Percentiles rank a stretch among this genome's conserved stretches.
These are phyloP conservation scores for Typhlomys cinereus DNA, from an alignment of 2,113 vertebrate species.

Conservation along the genomic window DNA sequence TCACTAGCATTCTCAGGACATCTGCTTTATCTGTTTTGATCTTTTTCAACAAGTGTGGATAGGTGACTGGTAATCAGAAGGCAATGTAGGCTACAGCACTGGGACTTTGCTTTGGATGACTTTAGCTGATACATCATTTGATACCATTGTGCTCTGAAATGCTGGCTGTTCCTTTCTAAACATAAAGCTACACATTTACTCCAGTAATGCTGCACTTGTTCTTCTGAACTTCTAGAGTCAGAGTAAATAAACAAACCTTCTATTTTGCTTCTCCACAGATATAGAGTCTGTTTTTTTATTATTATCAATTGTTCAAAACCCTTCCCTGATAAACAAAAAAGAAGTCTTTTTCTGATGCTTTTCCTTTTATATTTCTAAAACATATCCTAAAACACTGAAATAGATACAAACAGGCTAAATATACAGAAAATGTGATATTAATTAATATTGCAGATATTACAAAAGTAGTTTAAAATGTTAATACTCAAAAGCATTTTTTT, in stretches of 20 bases:
- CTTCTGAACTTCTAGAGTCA: constrained; percentile 20
- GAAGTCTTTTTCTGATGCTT: background rate
- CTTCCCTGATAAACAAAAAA: constrained; percentile 44
- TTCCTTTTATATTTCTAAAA: background rate
- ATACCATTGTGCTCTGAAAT: background rate
- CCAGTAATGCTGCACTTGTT: constrained; percentile 39
- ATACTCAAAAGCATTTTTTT: background rate
- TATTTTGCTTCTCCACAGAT: background rate
- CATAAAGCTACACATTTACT: background rate
- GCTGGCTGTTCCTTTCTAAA: background rate
- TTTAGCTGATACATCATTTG: background rate
- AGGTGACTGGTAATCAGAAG: background rate
- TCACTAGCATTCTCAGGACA: too few species aligned
- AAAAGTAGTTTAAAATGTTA: background rate
- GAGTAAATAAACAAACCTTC: background rate
- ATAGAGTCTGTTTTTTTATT: constrained; percentile 47
- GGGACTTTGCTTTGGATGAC: background rate
- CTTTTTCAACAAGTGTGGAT: background rate
- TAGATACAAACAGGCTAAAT: background rate
- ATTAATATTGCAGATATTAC: background rate
- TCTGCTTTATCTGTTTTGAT: background rate
- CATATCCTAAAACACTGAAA: background rate
- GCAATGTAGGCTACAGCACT: background rate
- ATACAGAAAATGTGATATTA: background rate
- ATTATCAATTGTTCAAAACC: constrained; percentile 45